Percentiles rank a stretch among this genome's conserved stretches.
These are phyloP conservation scores for Physocephala rufipes DNA, from an alignment of 2,888 invertebrate genomes.

Conservation along the genomic window DNA sequence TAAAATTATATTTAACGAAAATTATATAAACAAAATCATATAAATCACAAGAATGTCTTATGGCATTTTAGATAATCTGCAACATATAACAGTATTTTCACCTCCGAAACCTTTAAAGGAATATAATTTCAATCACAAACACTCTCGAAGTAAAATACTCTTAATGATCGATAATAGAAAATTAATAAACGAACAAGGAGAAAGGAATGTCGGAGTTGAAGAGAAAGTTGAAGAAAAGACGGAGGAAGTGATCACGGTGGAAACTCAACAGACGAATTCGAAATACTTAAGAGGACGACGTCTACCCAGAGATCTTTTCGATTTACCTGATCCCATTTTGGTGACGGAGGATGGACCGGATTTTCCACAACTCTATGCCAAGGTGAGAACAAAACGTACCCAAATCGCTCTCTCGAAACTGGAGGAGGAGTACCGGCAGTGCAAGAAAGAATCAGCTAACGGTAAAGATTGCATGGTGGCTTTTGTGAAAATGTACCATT, in stretches of 20 bases:
- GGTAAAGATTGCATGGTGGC: slow-evolving; percentile 56
- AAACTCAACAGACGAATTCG: slow-evolving; percentile 3
- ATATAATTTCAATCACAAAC: slow-evolving; percentile 12
- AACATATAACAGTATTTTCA: slow-evolving; percentile 48
- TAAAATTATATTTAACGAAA: too few relatives aligned
- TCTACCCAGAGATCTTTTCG: slow-evolving; percentile 41
- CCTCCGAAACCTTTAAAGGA: slow-evolving; percentile 42
- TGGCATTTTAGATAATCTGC: slow-evolving; percentile 48
- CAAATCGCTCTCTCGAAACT: slow-evolving; percentile 52
- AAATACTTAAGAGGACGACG: slow-evolving; percentile 39
- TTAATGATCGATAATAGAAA: slow-evolving; percentile 37
- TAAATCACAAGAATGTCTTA: too few relatives aligned
- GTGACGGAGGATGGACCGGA: slow-evolving; percentile 47
- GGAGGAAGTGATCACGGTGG: background rate
- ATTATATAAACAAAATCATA: background rate
- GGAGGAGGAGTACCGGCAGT: slow-evolving; percentile 56
- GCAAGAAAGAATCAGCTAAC: slow-evolving; percentile 52
- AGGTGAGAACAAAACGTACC: slow-evolving; percentile 56
- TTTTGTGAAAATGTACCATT: slow-evolving; percentile 58
- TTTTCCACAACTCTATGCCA: slow-evolving; percentile 52
- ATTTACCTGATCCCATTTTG: slow-evolving; percentile 53
- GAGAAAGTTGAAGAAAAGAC: background rate
- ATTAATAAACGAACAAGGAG: background rate
- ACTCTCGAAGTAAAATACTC: slow-evolving; percentile 42
- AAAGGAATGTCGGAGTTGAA: too few relatives aligned